Base-by-base conservation (phyloP, 2,888 invertebrate species). In the Drosophila quinaria region DNA sequence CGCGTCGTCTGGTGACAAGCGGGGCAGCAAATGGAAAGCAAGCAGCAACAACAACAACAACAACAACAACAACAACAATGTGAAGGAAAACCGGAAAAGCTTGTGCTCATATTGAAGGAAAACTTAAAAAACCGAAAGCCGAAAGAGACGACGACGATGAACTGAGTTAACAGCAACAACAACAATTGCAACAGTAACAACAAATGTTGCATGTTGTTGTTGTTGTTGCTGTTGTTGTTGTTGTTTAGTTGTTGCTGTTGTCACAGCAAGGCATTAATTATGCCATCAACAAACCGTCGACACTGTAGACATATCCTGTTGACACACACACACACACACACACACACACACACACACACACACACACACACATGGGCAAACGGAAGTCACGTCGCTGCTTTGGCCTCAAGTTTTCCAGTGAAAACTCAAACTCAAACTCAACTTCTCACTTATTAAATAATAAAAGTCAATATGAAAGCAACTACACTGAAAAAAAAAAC, bases 201-300 rank as follows among this genome's bases (percentile, higher is more conserved):
- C 5, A 25, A 19, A 29, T 41, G 54, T 33, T 52, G 39, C 11
- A 19, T 59, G 64, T 42, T 39, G 44, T 29, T 8, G 6, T 29
- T 46, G 46, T 46, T 46, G 46, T 9, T 29, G 37, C 15, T 37
- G 25, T 10, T 9, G 11, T 13, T 13, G n/a, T 55, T 66, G 65
- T 39, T 42, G 54, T 46, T 50, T 65, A 60, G 37, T 46, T 70
- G 69, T 55, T 71, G 74, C 70, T 70, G 70, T 81, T 80, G 82
- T 80, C 85, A 78, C 51, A 74, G 83, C 72, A 67, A 74, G 61
- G 83, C 86, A 83, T 83, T 83, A 83, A 86, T 86, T 84, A 84
- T 84, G 86, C 81, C 83, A 84, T 83, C 86, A 84, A 73, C 83
- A 80, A 78, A 70, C 70, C 75, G 75, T 65, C 80, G 71, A 55